Conservation (phyloP, 2,113 vertebrate species). For the Rostratula benghalensis region DNA sequence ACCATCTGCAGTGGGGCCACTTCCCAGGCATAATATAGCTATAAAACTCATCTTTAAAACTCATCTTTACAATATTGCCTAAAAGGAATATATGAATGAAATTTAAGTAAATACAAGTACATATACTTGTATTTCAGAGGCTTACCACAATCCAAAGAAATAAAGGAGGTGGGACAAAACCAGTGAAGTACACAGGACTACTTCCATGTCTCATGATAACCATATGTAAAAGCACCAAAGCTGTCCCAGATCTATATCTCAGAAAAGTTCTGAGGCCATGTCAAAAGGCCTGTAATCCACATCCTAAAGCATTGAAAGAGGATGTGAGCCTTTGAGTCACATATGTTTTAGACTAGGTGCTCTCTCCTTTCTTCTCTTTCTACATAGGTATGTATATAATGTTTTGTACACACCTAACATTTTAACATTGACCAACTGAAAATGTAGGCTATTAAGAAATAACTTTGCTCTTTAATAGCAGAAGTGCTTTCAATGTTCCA, state of each 20-base stretch:
- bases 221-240: background rate
- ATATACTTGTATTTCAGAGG: background rate
- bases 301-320: background rate
- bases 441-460: background rate
- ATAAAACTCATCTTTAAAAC: background rate
- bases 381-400: too few species aligned
- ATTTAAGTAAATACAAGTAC: background rate
- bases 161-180: accelerated
- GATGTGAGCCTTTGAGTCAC: background rate
- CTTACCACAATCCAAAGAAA: background rate
- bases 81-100: background rate
- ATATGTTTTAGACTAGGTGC: accelerated
- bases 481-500: background rate
- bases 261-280: background rate
- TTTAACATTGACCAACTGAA: background rate
- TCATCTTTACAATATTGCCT: background rate
- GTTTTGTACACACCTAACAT: background rate
- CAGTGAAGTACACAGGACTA: background rate
- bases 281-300: background rate
- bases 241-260: background rate
- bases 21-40: background rate
- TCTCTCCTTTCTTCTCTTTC: background rate
- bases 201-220: background rate
- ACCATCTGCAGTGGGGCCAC: background rate
- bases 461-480: background rate